phyloP scores from a whole-genome alignment of 1,140 invertebrate genomes.

The Hirudo medicinalis region DNA sequence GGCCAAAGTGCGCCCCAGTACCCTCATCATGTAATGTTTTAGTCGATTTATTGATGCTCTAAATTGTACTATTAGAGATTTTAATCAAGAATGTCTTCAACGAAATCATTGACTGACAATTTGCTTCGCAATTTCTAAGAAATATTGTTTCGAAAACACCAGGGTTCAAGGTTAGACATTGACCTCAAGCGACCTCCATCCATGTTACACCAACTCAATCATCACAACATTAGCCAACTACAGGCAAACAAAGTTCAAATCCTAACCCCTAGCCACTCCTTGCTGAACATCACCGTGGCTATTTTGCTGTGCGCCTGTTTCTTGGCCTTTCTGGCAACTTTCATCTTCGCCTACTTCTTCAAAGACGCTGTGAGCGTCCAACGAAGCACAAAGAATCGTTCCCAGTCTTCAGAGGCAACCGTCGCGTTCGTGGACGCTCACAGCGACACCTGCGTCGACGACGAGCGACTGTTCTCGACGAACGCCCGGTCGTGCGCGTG shows the following conservation, averaged over 20 bases:
- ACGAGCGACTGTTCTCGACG: neutral
- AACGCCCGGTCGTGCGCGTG: neutral
- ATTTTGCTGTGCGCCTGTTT: slow-evolving; percentile 13
- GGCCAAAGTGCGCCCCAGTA: too few species aligned
- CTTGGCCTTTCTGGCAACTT: slow-evolving; percentile 11
- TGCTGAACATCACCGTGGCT: neutral
- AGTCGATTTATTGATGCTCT: neutral
- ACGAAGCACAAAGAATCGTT: neutral
- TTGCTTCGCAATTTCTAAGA: neutral
- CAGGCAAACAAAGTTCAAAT: neutral
- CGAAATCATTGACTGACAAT: too few species aligned
- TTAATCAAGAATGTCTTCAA: neutral
- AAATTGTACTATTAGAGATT: too few species aligned
- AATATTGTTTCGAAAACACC: neutral
- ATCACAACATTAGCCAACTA: neutral
- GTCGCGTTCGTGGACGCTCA: neutral
- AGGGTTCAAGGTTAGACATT: neutral
- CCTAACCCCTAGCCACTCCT: neutral
- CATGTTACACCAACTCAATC: neutral
- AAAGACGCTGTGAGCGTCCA: neutral
- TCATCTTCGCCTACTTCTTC: slow-evolving; percentile 21
- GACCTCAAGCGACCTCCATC: neutral
- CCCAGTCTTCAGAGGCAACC: neutral
- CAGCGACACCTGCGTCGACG: neutral
- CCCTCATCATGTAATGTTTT: neutral